A percentile compares a stretch with the other conserved stretches of the same genome.
These are phyloP conservation scores for Megaceryle maxima DNA, from an alignment of 2,113 vertebrate genomes.

Conservation along the genomic window DNA sequence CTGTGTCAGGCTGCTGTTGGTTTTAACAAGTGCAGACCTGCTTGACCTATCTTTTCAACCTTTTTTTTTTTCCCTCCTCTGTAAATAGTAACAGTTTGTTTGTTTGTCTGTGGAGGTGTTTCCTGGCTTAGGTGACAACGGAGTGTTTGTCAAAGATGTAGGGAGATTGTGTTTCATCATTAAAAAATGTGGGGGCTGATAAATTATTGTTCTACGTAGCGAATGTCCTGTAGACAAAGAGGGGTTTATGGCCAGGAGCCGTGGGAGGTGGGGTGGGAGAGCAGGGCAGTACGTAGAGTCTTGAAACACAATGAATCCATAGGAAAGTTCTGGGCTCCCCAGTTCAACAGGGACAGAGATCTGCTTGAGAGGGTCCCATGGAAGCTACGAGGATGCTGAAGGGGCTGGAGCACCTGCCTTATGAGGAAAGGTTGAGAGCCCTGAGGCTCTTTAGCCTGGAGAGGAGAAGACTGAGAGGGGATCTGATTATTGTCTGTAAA, in stretches of 20 bases:
- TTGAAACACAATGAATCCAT: neutral
- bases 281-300: neutral
- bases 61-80: neutral
- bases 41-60: slow-evolving; percentile 32
- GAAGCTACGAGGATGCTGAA: too few relatives aligned
- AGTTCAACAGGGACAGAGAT: too few relatives aligned
- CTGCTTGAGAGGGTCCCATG: too few relatives aligned
- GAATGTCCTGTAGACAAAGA: slow-evolving; percentile 40
- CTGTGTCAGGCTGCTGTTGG: neutral
- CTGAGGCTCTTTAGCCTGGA: too few relatives aligned
- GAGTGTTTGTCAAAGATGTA: slow-evolving; percentile 1
- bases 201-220: neutral
- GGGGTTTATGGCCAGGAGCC: neutral
- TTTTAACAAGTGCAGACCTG: slow-evolving; percentile 74
- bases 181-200: neutral
- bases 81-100: slow-evolving; percentile 76
- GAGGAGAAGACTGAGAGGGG: too few relatives aligned
- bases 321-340: neutral
- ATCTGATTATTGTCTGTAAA: too few relatives aligned
- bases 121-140: neutral
- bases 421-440: too few relatives aligned
- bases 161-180: neutral
- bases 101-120: slow-evolving; percentile 49
- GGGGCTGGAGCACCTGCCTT: too few relatives aligned
- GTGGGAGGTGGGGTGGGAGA: neutral